Evolutionary conservation across 2,888 invertebrate species (phyloP), one percentile per base, ranked within the genome.

Genomic region (Zootermopsis nevadensis): DNA sequence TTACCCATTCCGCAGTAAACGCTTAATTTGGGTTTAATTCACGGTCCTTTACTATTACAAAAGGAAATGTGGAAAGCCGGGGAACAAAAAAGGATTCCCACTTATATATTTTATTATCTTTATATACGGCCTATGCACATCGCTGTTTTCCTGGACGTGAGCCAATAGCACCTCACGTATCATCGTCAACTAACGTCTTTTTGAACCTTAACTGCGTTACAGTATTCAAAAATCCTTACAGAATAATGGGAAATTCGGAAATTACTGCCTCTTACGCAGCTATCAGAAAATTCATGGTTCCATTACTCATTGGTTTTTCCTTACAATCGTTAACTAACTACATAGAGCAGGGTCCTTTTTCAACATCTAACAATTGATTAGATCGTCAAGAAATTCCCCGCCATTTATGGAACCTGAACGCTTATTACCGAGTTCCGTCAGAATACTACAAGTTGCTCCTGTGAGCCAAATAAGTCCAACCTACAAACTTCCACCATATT

Each of bases 1-100:
- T 79, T 35, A 79, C 60, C 79, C 35, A 79, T 79, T 38, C 79
- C 33, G 38, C 66, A 66, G 66, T 79, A 79, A 79, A 79, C 60
- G 79, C 79, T 79, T 79, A 79, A 79, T 79, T 35, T 60, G 31
- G 60, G 33, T 79, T 79, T 79, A 79, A 60, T 79, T 79, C 79
- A 66, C 66, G 60, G 33, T 35, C 66, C 79, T 35, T 79, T 60
- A 35, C 66, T 79, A 66, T 60, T 38, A 38, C 79, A 79, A 66
- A 79, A 66, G 60, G 79, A 35, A 35, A 60, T 60, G 60, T 60
- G 60, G 66, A 27, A 27, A 19, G 38, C 60, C 33, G 35, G 24
- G 6, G 27, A 42, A 38, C 72, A 72, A 72, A 35, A 67, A 42
- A 76, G n/a, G 10, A 31, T 48, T 33, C 60, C 35, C 33, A n/a